These are phyloP conservation scores for Oncopodura yosiiana DNA, from an alignment of 1,140 invertebrate species.

Conservation along the genomic window DNA sequence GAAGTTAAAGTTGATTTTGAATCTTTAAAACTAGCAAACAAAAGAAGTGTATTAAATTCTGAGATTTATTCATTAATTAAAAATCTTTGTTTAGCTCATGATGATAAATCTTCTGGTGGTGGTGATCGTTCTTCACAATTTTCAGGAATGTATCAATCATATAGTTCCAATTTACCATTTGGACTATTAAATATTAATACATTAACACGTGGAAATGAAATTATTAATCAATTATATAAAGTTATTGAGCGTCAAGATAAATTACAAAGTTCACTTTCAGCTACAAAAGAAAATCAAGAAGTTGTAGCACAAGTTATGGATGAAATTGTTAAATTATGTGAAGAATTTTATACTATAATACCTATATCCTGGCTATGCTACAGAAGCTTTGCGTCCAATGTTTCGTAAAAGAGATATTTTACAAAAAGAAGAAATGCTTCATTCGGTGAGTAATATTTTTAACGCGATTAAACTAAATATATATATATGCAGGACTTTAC, in stretches of 20 bases:
- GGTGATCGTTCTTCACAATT: not conserved
- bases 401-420: slow-evolving; percentile 37
- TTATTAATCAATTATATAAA: slow-evolving; percentile 24
- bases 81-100: slow-evolving; percentile 20
- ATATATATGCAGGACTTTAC: no score
- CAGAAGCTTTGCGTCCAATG: slow-evolving; percentile 41
- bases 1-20: slow-evolving; percentile 40
- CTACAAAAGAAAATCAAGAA: not conserved
- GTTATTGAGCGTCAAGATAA: slow-evolving; percentile 26
- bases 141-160: not conserved
- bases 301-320: slow-evolving; percentile 7
- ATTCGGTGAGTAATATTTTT: no score
- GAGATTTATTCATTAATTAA: not conserved
- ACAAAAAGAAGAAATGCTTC: slow-evolving; percentile 37
- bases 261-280: slow-evolving; percentile 14
- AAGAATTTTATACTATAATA: slow-evolving; percentile 44
- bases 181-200: slow-evolving; percentile 7
- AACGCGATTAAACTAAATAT: no score
- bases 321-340: slow-evolving; percentile 38
- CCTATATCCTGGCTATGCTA: slow-evolving; percentile 41
- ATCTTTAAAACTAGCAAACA: not conserved
- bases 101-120: no score
- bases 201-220: slow-evolving; percentile 10
- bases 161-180: slow-evolving; percentile 10
- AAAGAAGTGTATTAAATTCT: not conserved